These are phyloP conservation scores for Notodromas monacha DNA, from an alignment of 2,888 invertebrate genomes.

Conservation along the genomic window DNA sequence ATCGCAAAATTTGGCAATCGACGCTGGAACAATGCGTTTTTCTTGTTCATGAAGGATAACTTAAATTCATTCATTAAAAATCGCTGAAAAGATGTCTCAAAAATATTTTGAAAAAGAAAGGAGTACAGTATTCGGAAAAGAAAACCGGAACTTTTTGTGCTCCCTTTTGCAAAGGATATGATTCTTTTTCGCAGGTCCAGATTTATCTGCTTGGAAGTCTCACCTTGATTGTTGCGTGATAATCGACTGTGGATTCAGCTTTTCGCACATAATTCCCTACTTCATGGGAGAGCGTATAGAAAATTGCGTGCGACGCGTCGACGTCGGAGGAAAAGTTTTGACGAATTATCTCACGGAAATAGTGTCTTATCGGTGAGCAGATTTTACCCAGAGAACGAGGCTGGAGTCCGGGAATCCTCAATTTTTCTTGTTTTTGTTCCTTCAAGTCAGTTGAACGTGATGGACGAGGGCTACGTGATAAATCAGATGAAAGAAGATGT, in stretches of 20 bases:
- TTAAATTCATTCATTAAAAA: too few species aligned
- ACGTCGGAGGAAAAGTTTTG: slow-evolving; percentile 79
- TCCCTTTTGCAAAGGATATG: too few species aligned
- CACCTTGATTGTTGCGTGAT: slow-evolving; percentile 35
- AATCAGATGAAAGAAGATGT: slow-evolving; percentile 95
- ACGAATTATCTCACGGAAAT: slow-evolving; percentile 94
- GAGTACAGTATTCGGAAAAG: too few species aligned
- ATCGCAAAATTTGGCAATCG: too few species aligned
- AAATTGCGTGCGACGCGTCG: slow-evolving; percentile 42
- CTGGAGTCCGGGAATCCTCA: neutral
- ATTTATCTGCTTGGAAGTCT: slow-evolving; percentile 38
- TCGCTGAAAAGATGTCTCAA: too few species aligned
- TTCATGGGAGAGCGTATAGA: slow-evolving; percentile 36
- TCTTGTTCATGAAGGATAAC: too few species aligned
- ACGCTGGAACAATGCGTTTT: too few species aligned
- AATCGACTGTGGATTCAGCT: slow-evolving; percentile 81
- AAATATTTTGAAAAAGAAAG: too few species aligned
- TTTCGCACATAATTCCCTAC: slow-evolving; percentile 73
- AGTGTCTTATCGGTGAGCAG: slow-evolving; percentile 42
- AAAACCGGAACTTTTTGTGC: too few species aligned
- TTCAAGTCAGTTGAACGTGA: slow-evolving; percentile 60
- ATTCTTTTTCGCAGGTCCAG: slow-evolving; percentile 23
- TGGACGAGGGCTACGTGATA: slow-evolving; percentile 80
- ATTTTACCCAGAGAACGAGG: neutral
- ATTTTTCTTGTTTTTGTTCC: slow-evolving; percentile 8